These are phyloP conservation scores for Bursaphelenchus mucronatus DNA, from an alignment of 1,140 invertebrate species.

Conservation along the genomic window DNA sequence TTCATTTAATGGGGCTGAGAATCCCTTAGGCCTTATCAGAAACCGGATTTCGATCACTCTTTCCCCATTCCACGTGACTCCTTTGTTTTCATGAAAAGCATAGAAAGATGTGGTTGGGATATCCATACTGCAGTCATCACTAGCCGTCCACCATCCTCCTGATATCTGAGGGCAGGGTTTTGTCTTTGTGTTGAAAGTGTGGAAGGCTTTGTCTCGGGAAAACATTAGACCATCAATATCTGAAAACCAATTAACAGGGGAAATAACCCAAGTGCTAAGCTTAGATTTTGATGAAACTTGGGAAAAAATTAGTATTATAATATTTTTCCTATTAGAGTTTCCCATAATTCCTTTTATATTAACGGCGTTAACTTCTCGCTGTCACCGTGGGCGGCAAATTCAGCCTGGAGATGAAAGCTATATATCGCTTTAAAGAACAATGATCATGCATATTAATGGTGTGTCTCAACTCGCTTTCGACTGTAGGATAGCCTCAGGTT, in stretches of 20 bases:
- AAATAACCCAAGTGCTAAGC: neutral
- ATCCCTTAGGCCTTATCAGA: constrained; percentile 10
- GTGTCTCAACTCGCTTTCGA: too few species aligned
- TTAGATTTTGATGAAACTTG: too few species aligned
- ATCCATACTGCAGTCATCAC: constrained; percentile 7
- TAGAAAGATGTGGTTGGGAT: constrained; percentile 13
- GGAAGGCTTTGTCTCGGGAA: constrained; percentile 18
- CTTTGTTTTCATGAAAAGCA: constrained; percentile 6
- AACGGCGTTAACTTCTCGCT: too few species aligned
- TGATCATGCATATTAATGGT: too few species aligned
- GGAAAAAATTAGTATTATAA: too few species aligned
- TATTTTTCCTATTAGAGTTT: too few species aligned
- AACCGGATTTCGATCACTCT: constrained; percentile 6
- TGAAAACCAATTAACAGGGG: constrained; percentile 15
- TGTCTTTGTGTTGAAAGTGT: constrained; percentile 14
- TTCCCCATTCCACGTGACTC: constrained; percentile 10
- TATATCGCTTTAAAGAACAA: too few species aligned
- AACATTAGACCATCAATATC: constrained; percentile 13
- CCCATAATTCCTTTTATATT: too few species aligned
- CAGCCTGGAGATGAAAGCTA: too few species aligned
- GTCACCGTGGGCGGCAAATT: too few species aligned
- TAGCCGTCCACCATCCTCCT: constrained; percentile 18
- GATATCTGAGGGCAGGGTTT: constrained; percentile 3
- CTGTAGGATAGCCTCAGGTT: too few species aligned
- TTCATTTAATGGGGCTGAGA: constrained; percentile 3